phyloP scores from a whole-genome alignment of 2,113 vertebrate genomes.

The Neomonachus schauinslandi region DNA sequence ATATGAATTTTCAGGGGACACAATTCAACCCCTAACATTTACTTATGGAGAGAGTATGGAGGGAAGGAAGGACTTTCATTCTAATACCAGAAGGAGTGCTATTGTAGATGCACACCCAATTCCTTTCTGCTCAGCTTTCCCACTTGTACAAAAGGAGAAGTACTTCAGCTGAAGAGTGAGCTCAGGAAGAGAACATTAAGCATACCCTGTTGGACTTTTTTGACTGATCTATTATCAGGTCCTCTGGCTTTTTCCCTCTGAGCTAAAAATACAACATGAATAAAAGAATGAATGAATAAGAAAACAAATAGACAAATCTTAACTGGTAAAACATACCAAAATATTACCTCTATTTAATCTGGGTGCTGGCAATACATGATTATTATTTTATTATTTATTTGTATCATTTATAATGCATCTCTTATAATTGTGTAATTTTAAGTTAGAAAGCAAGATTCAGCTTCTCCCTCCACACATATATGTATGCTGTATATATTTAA shows the following conservation, averaged over 20 bases:
- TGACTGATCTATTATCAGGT: neutral
- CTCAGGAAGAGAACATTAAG: neutral
- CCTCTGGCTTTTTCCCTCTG: too few relatives aligned
- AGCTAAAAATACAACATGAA: neutral
- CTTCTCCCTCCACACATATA: neutral
- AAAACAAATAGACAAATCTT: neutral
- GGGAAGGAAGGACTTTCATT: neutral
- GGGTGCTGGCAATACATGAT: neutral
- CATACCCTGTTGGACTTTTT: neutral
- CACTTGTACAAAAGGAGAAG: neutral
- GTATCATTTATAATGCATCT: too few relatives aligned
- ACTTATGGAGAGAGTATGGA: neutral
- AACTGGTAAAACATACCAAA: neutral
- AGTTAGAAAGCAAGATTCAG: neutral
- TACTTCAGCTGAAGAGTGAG: neutral
- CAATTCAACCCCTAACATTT: neutral
- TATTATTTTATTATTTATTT: neutral
- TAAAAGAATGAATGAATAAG: neutral
- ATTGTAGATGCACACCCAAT: accelerated
- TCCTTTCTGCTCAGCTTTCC: neutral
- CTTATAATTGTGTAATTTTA: neutral
- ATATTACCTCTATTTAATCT: neutral
- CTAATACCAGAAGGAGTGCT: neutral
- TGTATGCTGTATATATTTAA: neutral
- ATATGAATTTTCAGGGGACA: neutral